A percentile compares a stretch with the other conserved stretches of the same genome.
These are phyloP conservation scores for Anomalospiza imberbis DNA, from an alignment of 2,797 vertebrate genomes.

Conservation along the genomic window DNA sequence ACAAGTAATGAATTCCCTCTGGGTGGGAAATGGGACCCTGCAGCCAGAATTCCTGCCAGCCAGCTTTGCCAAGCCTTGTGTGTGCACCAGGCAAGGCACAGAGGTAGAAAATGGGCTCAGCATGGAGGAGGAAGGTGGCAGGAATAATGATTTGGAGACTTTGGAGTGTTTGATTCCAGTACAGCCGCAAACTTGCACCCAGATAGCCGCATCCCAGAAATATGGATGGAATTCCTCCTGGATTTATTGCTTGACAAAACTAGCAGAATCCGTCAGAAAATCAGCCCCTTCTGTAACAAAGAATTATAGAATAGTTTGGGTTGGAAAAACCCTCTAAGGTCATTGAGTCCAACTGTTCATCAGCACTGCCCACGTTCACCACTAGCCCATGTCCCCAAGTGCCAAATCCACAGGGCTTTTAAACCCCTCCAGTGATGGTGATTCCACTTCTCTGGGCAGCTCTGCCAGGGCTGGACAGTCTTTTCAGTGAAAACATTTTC, in stretches of 20 bases:
- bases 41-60: not conserved
- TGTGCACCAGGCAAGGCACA: not conserved
- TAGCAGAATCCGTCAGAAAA: not conserved
- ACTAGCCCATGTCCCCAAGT: not conserved
- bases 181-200: not conserved
- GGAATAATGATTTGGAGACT: not conserved
- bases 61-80: not conserved
- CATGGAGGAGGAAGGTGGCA: not conserved
- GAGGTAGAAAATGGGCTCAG: not conserved
- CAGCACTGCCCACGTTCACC: not conserved
- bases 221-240: not conserved
- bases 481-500: not conserved
- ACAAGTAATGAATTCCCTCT: not conserved
- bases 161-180: not conserved
- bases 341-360: not conserved
- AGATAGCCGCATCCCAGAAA: not conserved
- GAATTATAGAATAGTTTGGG: not conserved
- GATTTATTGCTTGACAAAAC: not conserved
- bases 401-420: not conserved
- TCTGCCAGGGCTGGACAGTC: not conserved
- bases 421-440: not conserved
- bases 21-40: not conserved
- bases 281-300: not conserved
- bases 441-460: not conserved
- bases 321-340: not conserved